These are phyloP conservation scores for Heliopora coerulea DNA, from an alignment of 92 coral and sea anemone genomes.

Conservation along the genomic window DNA sequence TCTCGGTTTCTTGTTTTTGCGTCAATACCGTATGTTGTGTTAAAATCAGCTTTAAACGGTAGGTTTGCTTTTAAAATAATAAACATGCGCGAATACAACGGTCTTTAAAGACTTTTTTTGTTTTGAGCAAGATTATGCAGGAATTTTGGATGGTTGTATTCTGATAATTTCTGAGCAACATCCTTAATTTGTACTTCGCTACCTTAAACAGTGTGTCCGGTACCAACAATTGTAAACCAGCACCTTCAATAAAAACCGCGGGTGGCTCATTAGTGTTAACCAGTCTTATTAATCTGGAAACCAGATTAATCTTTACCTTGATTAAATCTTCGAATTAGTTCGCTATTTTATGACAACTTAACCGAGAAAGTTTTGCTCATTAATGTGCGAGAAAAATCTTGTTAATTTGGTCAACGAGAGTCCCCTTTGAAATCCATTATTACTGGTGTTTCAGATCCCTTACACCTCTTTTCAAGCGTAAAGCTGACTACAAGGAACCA, in stretches of 20 bases:
- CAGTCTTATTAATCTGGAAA: not conserved
- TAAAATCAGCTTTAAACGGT: conserved; percentile 15
- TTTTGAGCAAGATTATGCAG: not conserved
- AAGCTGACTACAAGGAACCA: conserved; percentile 38
- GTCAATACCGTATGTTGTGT: not conserved
- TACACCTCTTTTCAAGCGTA: conserved; percentile 35
- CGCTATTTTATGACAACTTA: not conserved
- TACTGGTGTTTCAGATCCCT: conserved; percentile 7
- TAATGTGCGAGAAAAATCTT: not conserved
- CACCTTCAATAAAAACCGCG: conserved; percentile 9
- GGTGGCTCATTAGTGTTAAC: conserved; percentile 20
- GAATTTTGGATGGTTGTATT: too few species aligned
- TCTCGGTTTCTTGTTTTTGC: not conserved
- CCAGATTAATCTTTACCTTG: not conserved
- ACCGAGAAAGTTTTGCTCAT: not conserved
- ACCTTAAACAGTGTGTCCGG: conserved; percentile 12
- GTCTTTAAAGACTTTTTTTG: too few species aligned
- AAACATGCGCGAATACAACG: too few species aligned
- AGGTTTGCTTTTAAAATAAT: not conserved
- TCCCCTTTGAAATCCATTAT: not conserved
- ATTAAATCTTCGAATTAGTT: not conserved
- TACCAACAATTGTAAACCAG: conserved; percentile 39
- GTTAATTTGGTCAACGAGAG: not conserved
- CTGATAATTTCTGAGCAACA: too few species aligned
- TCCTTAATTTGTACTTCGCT: too few species aligned